Base-by-base conservation (phyloP, 1,140 invertebrate species). In the Platyscapa corneri region DNA sequence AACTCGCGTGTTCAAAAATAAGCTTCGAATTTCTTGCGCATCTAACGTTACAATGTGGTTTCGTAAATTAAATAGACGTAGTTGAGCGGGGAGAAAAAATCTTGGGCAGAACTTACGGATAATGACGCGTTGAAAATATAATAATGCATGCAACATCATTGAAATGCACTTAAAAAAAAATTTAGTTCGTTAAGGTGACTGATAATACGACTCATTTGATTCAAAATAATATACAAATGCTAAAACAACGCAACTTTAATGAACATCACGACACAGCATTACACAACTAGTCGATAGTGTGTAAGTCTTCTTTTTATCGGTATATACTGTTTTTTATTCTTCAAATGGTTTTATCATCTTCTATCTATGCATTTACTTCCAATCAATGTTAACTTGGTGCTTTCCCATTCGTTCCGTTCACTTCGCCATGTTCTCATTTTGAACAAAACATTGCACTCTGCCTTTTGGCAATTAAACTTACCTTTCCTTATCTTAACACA, bases 381-480 rank as follows among this genome's bases (percentile, higher is more conserved):
- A 74, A 74, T 74, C 39, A 74, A 74, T 74, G 70, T 74, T 74
- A 74, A 74, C 39, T 42, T 74, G 2, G 18, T 74, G 32, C 37
- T 74, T 74, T 74, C 23, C 70, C 34, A 74, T 74, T 74, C 37
- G n/a, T 74, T 42, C 20, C 16, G 30, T 42, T 37, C 70, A 74
- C 20, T 74, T 74, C 37, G 23, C 34, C 70, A 42, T 74, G 39
- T 42, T 74, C 70, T 74, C 70, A 74, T 74, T 74, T 74, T 74
- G 37, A 74, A 74, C 42, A 39, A 74, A 74, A 74, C 70, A 74
- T 74, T 74, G 37, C 70, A 74, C 39, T 74, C 70, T 74, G 18
- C 70, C 39, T 74, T 14, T n/a, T 74, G 70, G 70, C 70, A 74
- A 74, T 74, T 74, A 74, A 74, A 74, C 70, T 74, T 74, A 42